A percentile compares a stretch with the other conserved stretches of the same genome.
Conservation (phyloP, 2,113 vertebrate genomes). For the Cavia porcellus region DNA sequence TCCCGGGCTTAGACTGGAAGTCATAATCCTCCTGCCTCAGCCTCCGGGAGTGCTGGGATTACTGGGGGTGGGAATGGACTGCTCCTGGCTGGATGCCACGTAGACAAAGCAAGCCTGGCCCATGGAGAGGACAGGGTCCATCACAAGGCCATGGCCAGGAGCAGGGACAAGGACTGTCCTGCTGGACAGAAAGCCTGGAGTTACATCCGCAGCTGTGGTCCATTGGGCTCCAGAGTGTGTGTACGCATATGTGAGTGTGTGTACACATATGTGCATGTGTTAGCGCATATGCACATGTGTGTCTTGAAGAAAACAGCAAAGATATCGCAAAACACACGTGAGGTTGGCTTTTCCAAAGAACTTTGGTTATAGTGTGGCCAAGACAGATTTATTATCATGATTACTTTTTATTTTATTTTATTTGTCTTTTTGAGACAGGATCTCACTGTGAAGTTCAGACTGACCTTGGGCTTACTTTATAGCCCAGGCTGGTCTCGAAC, state of each 20-base stretch:
- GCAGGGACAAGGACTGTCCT: too few species aligned
- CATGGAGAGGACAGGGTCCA: background rate
- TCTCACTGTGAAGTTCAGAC: too few species aligned
- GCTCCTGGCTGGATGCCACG: background rate
- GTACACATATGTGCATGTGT: background rate
- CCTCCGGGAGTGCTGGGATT: background rate
- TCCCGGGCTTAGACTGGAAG: background rate
- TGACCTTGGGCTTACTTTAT: too few species aligned
- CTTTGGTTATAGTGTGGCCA: background rate
- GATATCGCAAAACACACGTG: background rate
- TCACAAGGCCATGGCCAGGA: too few species aligned
- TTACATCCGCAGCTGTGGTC: background rate
- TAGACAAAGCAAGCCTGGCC: background rate
- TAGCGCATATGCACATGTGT: too few species aligned
- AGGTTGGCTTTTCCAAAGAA: conserved; percentile 1
- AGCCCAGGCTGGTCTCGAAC: too few species aligned
- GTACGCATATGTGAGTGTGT: background rate
- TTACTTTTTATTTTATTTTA: background rate
- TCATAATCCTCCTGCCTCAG: background rate
- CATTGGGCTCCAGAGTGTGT: background rate
- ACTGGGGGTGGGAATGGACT: too few species aligned
- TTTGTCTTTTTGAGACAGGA: too few species aligned
- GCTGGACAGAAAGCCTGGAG: background rate
- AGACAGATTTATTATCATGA: background rate
- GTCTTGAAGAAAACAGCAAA: background rate